Evolutionary conservation across 2,113 vertebrate species (phyloP).

Genomic region (Mungos mungo): DNA sequence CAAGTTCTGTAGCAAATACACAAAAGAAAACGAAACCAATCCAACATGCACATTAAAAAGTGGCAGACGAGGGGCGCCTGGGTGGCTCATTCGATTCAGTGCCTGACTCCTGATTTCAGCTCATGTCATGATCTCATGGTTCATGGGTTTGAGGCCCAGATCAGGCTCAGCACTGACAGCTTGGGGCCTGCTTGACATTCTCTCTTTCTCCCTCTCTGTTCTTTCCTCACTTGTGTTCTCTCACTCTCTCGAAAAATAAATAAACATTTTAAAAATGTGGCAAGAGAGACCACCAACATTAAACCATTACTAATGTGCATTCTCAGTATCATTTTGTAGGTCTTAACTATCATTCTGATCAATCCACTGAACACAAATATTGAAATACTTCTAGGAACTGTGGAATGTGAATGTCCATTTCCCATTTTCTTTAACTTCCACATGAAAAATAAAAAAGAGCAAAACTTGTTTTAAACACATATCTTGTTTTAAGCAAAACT

Average conservation of each 20-base stretch:
- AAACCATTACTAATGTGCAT: neutral
- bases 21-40: neutral
- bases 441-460: neutral
- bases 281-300: neutral
- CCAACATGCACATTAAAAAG: neutral
- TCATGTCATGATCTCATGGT: too few relatives aligned
- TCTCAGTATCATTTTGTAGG: neutral
- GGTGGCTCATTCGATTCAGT: too few relatives aligned
- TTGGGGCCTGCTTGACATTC: too few relatives aligned
- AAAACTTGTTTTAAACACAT: neutral
- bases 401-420: neutral
- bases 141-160: too few relatives aligned
- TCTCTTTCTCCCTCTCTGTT: too few relatives aligned
- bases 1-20: neutral
- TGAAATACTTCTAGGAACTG: neutral
- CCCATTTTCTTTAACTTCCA: neutral
- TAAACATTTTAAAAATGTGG: neutral
- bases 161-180: too few relatives aligned
- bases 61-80: neutral
- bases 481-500: neutral
- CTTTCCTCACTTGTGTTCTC: too few relatives aligned
- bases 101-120: too few relatives aligned
- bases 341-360: neutral
- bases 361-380: neutral
- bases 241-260: too few relatives aligned